Percentiles rank a stretch among this genome's conserved stretches.
Conservation (phyloP, 2,797 vertebrate species). For the Rhinophrynus dorsalis region DNA sequence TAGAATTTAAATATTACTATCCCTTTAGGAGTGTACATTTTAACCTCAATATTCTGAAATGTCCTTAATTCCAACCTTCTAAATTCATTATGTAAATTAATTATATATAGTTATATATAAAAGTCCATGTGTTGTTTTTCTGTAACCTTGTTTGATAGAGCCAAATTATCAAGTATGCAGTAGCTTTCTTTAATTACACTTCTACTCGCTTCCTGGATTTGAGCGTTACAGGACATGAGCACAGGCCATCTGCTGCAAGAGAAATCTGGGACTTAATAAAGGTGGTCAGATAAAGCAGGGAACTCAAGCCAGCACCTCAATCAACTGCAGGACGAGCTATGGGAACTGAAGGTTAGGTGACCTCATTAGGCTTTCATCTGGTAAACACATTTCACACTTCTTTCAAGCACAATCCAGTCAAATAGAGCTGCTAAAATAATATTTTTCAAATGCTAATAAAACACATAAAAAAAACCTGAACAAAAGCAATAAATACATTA, state of each 20-base stretch:
- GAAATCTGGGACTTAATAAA: conserved; percentile 17
- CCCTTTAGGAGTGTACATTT: no score
- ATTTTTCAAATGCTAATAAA: neutral
- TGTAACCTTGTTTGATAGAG: neutral
- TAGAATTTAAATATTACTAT: no score
- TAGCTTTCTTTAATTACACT: conserved; percentile 28
- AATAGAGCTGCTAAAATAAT: neutral
- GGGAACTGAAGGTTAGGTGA: conserved; percentile 39
- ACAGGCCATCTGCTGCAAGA: conserved; percentile 33
- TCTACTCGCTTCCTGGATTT: neutral
- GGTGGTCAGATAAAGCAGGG: conserved; percentile 24
- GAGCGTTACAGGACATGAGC: conserved; percentile 1
- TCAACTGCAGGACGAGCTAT: conserved; percentile 19
- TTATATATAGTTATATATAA: no score
- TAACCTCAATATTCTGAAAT: no score
- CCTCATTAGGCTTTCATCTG: conserved; percentile 47
- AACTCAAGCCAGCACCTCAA: conserved; percentile 29
- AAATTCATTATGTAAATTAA: no score
- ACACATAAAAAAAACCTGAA: neutral
- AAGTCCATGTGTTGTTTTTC: neutral
- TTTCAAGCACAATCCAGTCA: conserved; percentile 1
- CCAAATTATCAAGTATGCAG: neutral
- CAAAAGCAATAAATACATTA: no score
- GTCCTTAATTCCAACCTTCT: no score
- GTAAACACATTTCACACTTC: conserved; percentile 6